Percentiles rank a stretch among this genome's conserved stretches.
Evolutionary conservation across 2,113 vertebrate genomes (phyloP).

Genomic region (Pica pica): DNA sequence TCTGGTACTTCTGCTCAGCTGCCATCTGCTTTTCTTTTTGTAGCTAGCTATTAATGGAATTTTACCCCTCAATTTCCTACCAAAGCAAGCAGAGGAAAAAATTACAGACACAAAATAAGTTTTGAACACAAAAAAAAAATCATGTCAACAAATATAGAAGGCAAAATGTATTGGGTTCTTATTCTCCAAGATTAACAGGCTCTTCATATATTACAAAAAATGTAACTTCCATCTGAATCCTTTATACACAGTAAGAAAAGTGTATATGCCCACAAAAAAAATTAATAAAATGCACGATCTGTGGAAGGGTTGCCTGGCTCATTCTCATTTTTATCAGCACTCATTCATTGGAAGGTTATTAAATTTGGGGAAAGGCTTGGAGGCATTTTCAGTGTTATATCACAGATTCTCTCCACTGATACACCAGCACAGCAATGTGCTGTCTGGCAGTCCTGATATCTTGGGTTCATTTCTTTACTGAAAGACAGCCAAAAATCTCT

Average conservation of each 20-base stretch:
- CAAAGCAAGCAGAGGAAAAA: not conserved
- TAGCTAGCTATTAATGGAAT: not conserved
- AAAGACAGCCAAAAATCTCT: not conserved
- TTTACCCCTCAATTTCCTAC: not conserved
- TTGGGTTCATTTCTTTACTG: constrained; percentile 61
- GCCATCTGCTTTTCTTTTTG: not conserved
- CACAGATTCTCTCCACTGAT: constrained; percentile 14
- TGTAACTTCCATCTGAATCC: not conserved
- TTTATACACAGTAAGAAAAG: not conserved
- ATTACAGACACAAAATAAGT: not conserved
- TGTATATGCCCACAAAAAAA: not conserved
- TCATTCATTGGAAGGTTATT: not conserved
- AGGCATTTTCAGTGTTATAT: constrained; percentile 50
- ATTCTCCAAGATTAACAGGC: not conserved
- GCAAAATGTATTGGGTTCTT: not conserved
- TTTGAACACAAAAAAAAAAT: not conserved
- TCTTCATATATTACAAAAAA: not conserved
- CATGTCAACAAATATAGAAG: not conserved
- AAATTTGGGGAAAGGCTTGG: constrained; percentile 58
- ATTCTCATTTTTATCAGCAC: not conserved
- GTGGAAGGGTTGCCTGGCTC: not conserved
- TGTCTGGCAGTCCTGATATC: constrained; percentile 40
- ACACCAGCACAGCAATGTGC: constrained; percentile 17
- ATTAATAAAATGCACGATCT: not conserved
- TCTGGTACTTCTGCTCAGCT: not conserved